Evolutionary conservation across 2,888 invertebrate genomes (phyloP), one percentile per base, ranked within the genome.

Genomic region (Euzetes globulus): DNA sequence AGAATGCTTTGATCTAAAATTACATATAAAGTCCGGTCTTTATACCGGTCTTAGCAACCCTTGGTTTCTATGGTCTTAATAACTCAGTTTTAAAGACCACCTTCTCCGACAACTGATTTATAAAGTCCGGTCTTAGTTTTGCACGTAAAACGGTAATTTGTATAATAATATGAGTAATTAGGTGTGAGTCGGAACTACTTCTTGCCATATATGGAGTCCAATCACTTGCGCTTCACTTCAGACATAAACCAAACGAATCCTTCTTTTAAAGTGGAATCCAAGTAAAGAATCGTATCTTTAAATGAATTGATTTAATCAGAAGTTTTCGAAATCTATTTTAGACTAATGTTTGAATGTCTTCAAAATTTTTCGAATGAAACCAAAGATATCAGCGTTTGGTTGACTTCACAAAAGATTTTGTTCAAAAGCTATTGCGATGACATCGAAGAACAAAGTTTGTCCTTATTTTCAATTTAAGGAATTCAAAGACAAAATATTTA

Each of bases 141-240:
- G n/a, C n/a, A n/a, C n/a, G n/a, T n/a, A n/a, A n/a, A n/a, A n/a
- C n/a, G n/a, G n/a, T n/a, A n/a, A n/a, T n/a, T n/a, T n/a, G n/a
- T n/a, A n/a, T n/a, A n/a, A n/a, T n/a, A n/a, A n/a, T n/a, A n/a
- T n/a, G n/a, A n/a, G n/a, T n/a, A 45, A 6, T 13, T 17, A 68
- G 68, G 41, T 15, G 52, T 73, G 17, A 33, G 17, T 65, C 63
- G 65, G 41, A 68, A 73, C 33, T 73, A 73, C 37, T 45, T 41
- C n/a, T 2, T 73, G 29, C 73, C 73, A 29, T 73, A 68, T 27
- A 73, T 73, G 73, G 65, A 65, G 11, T 52, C 45, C 1, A 37
- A 13, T 13, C 3, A 5, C 7, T 47, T 68, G 19, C 41, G n/a
- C 13, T 70, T 11, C 41, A 1, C 22, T 15, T 41, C 47, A 33